These are phyloP conservation scores for Baronia brevicornis DNA, from an alignment of 2,888 invertebrate genomes.

Conservation along the genomic window DNA sequence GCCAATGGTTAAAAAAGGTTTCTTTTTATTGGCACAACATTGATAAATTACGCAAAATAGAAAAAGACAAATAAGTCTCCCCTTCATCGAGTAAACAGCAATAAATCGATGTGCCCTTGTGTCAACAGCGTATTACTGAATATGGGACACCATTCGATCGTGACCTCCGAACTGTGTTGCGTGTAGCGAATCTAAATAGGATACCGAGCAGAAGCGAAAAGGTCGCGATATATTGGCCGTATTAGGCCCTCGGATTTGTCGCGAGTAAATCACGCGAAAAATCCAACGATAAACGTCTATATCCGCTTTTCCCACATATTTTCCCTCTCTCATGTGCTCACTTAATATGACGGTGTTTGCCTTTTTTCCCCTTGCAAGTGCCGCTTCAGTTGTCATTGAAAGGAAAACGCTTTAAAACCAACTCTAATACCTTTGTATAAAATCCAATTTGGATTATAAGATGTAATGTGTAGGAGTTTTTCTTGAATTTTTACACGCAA, in stretches of 20 bases:
- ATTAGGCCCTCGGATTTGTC: conserved; percentile 68
- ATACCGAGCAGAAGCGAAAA: conserved; percentile 16
- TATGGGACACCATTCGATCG: conserved; percentile 35
- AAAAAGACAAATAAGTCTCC: conserved; percentile 63
- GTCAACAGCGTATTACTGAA: conserved; percentile 67
- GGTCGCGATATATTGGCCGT: conserved; percentile 38
- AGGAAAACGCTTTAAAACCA: conserved; percentile 19
- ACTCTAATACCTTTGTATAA: conserved; percentile 17
- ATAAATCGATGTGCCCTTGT: conserved; percentile 67
- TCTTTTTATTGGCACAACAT: conserved; percentile 37
- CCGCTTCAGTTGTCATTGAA: conserved; percentile 26
- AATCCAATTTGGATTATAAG: conserved; percentile 16
- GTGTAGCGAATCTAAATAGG: conserved; percentile 13
- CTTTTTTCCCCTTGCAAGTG: conserved; percentile 55
- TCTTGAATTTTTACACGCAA: too few species aligned
- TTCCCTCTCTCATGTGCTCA: conserved; percentile 75
- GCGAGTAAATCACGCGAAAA: conserved; percentile 71
- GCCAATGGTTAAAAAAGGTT: conserved; percentile 9
- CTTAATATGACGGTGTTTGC: conserved; percentile 74
- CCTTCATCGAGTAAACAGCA: conserved; percentile 60
- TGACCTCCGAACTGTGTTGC: conserved; percentile 24
- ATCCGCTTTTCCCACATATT: conserved; percentile 75
- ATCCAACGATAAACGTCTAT: conserved; percentile 73
- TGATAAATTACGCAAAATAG: conserved; percentile 51
- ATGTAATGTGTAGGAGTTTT: conserved; percentile 1